Evolutionary conservation across 2,888 invertebrate species (phyloP), one percentile per base, ranked within the genome.

Genomic region (Trisateles emortualis): DNA sequence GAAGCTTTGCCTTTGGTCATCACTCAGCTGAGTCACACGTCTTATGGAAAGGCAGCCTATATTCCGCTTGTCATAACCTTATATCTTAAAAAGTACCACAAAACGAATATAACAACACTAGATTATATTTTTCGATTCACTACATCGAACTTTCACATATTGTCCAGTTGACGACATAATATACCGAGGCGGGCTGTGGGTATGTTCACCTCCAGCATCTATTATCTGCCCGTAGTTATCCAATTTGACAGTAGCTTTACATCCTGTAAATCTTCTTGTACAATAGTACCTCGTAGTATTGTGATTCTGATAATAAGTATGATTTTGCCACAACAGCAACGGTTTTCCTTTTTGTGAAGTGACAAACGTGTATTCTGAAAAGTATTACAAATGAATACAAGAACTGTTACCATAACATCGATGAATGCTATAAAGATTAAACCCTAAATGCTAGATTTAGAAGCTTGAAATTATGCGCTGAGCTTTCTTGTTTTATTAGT

Each of bases 161-260:
- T 44, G 3, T 44, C 44, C 44, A 0, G 10, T 26, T 3, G 39
- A 4, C 1, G 14, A 16, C 44, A 10, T n/a, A 1, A 24, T 14
- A 9, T 13, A 44, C 14, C 14, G 35, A 24, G 19, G 16, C 5
- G 44, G 44, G 0, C 14, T 35, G 17, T 45, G 45, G 4, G 3
- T 17, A 10, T 45, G 45, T 26, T 11, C 26, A 8, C 4, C 14
- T 11, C 14, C 13, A 16, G 9, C 16, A 3, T 16, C 42, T 30
- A 46, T 49, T 6, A 79, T 55, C 6, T 26, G 48, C 1, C 71
- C 64, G 0, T 36, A 3, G 0, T 33, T 36, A 4, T 72, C 61
- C 10, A 80, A 44, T 22, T 71, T 76, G 3, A 82, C 48, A 9
- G 64, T 57, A 0, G 76, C 79, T 19, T 60, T 72, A 43, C 78